Conservation (phyloP, 2,888 invertebrate species). For the Hetaerina titia region DNA sequence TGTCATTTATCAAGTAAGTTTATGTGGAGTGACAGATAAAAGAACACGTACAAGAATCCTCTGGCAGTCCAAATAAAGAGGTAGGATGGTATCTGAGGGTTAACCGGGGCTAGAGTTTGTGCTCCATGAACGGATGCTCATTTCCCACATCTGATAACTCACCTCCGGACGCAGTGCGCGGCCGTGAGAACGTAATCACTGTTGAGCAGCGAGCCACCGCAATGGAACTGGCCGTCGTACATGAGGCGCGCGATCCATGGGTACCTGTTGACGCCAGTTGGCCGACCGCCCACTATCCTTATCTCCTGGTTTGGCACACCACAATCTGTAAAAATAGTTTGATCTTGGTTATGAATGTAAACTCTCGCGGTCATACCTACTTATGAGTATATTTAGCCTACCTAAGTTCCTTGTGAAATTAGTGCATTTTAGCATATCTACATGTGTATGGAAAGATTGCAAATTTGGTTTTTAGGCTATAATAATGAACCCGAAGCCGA, state of each 20-base stretch:
- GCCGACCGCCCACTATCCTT: constrained; percentile 90
- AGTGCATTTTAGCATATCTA: neutral
- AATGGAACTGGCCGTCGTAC: constrained; percentile 93
- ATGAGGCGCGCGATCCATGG: constrained; percentile 93
- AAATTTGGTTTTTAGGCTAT: neutral
- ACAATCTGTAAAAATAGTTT: constrained; percentile 83
- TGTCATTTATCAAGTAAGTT: too few relatives aligned
- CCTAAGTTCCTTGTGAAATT: neutral
- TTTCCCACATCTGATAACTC: constrained; percentile 73
- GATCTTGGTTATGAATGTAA: neutral
- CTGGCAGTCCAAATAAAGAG: too few relatives aligned
- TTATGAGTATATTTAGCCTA: neutral
- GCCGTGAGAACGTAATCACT: constrained; percentile 92
- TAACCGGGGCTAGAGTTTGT: too few relatives aligned
- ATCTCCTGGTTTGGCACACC: constrained; percentile 91
- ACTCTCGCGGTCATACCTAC: neutral
- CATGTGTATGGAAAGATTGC: neutral
- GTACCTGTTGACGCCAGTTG: constrained; percentile 89
- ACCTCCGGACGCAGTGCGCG: constrained; percentile 92
- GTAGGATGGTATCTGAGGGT: too few relatives aligned
- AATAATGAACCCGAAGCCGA: too few relatives aligned
- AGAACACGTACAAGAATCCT: too few relatives aligned
- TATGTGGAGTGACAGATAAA: too few relatives aligned
- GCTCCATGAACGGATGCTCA: too few relatives aligned
- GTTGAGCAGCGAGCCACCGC: constrained; percentile 90